phyloP scores from a whole-genome alignment of 1,140 invertebrate genomes.

The Coenobita brevimanus region DNA sequence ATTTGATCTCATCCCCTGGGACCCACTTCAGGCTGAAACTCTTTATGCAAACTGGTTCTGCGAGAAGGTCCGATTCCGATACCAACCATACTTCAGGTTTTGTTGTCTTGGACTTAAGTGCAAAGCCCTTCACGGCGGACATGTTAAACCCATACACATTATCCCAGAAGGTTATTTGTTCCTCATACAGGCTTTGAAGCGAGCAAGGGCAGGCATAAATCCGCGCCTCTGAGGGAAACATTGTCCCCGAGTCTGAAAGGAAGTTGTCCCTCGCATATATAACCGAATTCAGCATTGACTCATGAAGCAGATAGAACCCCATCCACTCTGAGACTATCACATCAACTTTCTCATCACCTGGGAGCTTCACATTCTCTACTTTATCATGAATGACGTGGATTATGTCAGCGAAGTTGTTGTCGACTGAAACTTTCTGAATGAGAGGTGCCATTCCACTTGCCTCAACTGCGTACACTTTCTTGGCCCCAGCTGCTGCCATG shows the following conservation, averaged over 20 bases:
- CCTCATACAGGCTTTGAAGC: slow-evolving; percentile 77
- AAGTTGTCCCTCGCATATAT: slow-evolving; percentile 90
- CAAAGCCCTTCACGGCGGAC: slow-evolving; percentile 64
- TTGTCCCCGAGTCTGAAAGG: slow-evolving; percentile 74
- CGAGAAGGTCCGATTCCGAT: slow-evolving; percentile 73
- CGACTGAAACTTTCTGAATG: slow-evolving; percentile 85
- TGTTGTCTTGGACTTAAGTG: slow-evolving; percentile 50
- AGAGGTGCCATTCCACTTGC: slow-evolving; percentile 89
- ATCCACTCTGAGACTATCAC: slow-evolving; percentile 99
- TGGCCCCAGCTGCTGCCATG: slow-evolving; percentile 93
- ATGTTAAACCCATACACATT: slow-evolving; percentile 77
- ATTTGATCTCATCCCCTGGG: slow-evolving; percentile 70
- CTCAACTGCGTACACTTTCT: slow-evolving; percentile 93
- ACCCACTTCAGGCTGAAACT: slow-evolving; percentile 72
- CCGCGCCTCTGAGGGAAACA: slow-evolving; percentile 74
- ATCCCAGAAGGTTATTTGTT: slow-evolving; percentile 78
- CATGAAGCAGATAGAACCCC: slow-evolving; percentile 98
- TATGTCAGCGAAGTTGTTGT: slow-evolving; percentile 72
- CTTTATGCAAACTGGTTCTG: slow-evolving; percentile 73
- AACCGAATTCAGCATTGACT: slow-evolving; percentile 97
- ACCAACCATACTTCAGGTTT: slow-evolving; percentile 71
- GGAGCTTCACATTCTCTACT: slow-evolving; percentile 81
- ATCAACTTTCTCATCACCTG: slow-evolving; percentile 84
- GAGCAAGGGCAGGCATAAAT: slow-evolving; percentile 80
- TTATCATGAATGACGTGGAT: slow-evolving; percentile 77